phyloP scores from a whole-genome alignment of 2,888 invertebrate genomes.

The Orthonychiurus folsomi region DNA sequence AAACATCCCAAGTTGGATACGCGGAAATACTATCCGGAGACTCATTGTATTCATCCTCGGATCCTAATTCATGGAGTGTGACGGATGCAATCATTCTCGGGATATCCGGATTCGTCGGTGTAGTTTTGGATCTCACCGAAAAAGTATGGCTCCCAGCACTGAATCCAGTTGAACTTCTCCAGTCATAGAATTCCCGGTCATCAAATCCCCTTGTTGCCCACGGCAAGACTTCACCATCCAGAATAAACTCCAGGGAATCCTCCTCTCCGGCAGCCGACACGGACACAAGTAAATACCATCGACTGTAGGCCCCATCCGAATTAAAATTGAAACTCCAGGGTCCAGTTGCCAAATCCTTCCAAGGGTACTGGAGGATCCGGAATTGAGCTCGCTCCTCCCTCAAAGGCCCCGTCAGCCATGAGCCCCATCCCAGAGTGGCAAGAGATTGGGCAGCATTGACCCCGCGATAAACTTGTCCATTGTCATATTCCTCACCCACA shows the following conservation, averaged over 20 bases:
- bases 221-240: slow-evolving; percentile 23
- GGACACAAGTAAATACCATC: slow-evolving; percentile 13
- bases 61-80: slow-evolving; percentile 23
- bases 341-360: slow-evolving; percentile 12
- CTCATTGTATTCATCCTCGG: slow-evolving; percentile 20
- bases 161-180: slow-evolving; percentile 21
- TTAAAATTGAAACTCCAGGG: slow-evolving; percentile 19
- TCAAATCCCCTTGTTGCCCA: slow-evolving; percentile 21
- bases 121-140: slow-evolving; percentile 17
- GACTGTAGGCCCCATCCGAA: slow-evolving; percentile 16
- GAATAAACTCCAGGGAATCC: slow-evolving; percentile 12
- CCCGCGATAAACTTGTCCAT: slow-evolving; percentile 17
- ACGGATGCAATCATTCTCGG: slow-evolving; percentile 21
- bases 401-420: slow-evolving; percentile 15
- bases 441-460: slow-evolving; percentile 13
- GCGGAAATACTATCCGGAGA: slow-evolving; percentile 18
- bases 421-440: slow-evolving; percentile 14
- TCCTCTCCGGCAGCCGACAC: slow-evolving; percentile 13
- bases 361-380: slow-evolving; percentile 19
- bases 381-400: slow-evolving; percentile 20
- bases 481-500: slow-evolving; percentile 7
- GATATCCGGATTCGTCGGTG: slow-evolving; percentile 11
- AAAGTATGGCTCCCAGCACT: slow-evolving; percentile 18
- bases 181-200: slow-evolving; percentile 30
- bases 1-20: slow-evolving; percentile 22